Percentiles rank a stretch among this genome's conserved stretches.
phyloP scores from a whole-genome alignment of 2,888 invertebrate genomes.

The Pachymerium ferrugineum region DNA sequence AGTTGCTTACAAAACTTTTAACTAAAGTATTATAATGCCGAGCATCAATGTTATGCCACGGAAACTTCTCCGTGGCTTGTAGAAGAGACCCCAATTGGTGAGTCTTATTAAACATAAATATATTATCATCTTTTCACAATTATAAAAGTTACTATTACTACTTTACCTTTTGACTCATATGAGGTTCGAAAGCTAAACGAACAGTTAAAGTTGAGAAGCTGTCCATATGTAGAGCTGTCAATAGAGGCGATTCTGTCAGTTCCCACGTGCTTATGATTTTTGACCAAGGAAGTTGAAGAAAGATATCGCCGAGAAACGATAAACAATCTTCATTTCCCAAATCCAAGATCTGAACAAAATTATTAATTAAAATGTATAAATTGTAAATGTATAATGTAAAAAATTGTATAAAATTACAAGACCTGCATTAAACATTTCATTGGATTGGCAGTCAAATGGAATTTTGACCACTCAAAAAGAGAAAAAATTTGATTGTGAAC shows the following conservation, averaged over 20 bases:
- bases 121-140: conserved; percentile 1
- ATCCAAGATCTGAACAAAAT: conserved; percentile 17
- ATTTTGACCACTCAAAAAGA: conserved; percentile 27
- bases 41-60: conserved; percentile 62
- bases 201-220: conserved; percentile 64
- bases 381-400: neutral
- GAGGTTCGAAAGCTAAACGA: conserved; percentile 66
- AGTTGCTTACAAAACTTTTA: conserved; percentile 68
- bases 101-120: neutral
- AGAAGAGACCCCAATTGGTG: conserved; percentile 46
- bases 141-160: neutral
- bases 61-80: conserved; percentile 58
- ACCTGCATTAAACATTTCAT: conserved; percentile 30
- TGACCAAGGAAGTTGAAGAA: conserved; percentile 62
- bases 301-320: conserved; percentile 64
- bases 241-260: conserved; percentile 47
- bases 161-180: conserved; percentile 56
- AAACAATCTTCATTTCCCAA: conserved; percentile 51
- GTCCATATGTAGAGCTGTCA: conserved; percentile 55
- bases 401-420: neutral
- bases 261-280: conserved; percentile 44
- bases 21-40: conserved; percentile 59
- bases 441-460: conserved; percentile 16
- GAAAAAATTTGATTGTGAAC: conserved; percentile 28
- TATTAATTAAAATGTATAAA: neutral